These are phyloP conservation scores for Chromis chromis DNA, from an alignment of 2,797 vertebrate species.

Conservation along the genomic window DNA sequence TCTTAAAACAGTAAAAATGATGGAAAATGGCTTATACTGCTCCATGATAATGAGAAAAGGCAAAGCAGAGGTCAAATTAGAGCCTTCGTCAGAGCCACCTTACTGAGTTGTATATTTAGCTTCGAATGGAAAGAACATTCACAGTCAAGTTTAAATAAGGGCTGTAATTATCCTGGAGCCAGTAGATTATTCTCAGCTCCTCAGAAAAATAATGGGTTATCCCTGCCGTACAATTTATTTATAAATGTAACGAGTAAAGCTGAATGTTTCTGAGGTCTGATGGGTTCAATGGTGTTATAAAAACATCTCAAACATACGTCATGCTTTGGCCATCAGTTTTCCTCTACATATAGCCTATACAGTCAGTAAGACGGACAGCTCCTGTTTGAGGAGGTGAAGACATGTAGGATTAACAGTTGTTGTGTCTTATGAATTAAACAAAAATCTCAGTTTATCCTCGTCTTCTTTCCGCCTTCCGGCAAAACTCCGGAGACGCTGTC, in stretches of 20 bases:
- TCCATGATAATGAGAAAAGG: constrained; percentile 3
- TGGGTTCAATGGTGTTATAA: constrained; percentile 2
- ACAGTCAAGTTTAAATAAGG: constrained; percentile 54
- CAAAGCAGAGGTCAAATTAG: constrained; percentile 20
- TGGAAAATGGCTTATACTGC: not conserved
- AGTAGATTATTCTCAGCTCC: constrained; percentile 61
- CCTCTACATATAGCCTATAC: not conserved
- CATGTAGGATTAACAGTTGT: constrained; percentile 36
- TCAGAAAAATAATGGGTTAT: constrained; percentile 67
- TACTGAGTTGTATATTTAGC: constrained; percentile 59
- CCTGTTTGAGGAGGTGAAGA: constrained; percentile 40
- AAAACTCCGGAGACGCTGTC: constrained; percentile 60
- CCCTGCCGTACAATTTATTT: constrained; percentile 44
- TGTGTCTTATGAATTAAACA: constrained; percentile 58
- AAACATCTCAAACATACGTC: not conserved
- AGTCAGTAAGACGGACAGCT: constrained; percentile 17
- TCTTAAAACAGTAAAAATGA: constrained; percentile 13
- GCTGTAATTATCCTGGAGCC: constrained; percentile 73
- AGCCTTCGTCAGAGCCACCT: constrained; percentile 39
- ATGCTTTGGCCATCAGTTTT: constrained; percentile 6
- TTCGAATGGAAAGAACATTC: constrained; percentile 61
- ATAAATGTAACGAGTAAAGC: constrained; percentile 42
- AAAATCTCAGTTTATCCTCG: constrained; percentile 62
- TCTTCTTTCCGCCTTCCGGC: constrained; percentile 53
- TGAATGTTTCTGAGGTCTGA: constrained; percentile 1